Percentiles rank a stretch among this genome's conserved stretches.
Conservation (phyloP, 2,113 vertebrate species). For the Oncorhynchus tshawytscha region DNA sequence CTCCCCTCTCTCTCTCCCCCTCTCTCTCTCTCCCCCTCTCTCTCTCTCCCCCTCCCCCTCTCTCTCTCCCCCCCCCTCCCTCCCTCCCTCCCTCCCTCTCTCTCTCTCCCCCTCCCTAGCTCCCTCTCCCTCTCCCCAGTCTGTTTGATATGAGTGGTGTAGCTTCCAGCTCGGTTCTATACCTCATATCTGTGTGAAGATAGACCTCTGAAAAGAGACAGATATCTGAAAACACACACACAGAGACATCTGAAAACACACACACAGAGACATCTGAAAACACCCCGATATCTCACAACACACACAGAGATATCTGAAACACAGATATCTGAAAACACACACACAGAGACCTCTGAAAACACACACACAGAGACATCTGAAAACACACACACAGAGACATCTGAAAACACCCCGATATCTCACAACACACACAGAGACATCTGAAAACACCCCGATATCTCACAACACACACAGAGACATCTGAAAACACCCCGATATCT, state of each 20-base stretch:
- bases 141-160: conserved; percentile 62
- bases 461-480: conserved; percentile 52
- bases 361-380: not conserved
- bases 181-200: conserved; percentile 67
- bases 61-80: conserved; percentile 43
- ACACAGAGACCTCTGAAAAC: conserved; percentile 66
- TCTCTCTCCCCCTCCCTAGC: conserved; percentile 19
- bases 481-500: conserved; percentile 69
- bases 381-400: conserved; percentile 36
- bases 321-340: conserved; percentile 67
- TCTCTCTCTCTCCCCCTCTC: conserved; percentile 4
- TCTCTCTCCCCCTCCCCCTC: conserved; percentile 33
- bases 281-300: conserved; percentile 69
- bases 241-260: conserved; percentile 18
- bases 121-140: conserved; percentile 57
- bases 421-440: conserved; percentile 13
- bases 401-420: conserved; percentile 72
- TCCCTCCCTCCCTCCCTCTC: not conserved
- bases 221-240: too few species aligned
- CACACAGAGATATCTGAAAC: too few species aligned
- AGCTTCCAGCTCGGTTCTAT: conserved; percentile 66
- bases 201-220: too few species aligned
- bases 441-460: too few species aligned
- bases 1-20: too few species aligned
- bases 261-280: conserved; percentile 62